These are phyloP conservation scores for Neomonachus schauinslandi DNA, from an alignment of 2,113 vertebrate genomes.

Conservation along the genomic window DNA sequence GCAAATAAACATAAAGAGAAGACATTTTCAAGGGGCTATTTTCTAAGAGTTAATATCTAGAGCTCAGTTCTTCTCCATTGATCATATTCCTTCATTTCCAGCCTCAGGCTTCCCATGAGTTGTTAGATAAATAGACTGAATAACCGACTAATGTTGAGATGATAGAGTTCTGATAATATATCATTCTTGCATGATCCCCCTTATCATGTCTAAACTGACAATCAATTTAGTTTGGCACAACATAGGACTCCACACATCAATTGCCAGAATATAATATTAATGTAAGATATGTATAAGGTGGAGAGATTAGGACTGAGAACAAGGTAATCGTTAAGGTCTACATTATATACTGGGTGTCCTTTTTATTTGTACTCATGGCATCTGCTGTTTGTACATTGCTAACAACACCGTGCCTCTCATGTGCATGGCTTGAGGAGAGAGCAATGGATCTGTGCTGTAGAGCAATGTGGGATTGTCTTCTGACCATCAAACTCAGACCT, in stretches of 20 bases:
- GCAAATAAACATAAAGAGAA: conserved; percentile 54
- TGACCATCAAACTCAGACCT: background rate
- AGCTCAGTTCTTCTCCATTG: background rate
- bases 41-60: background rate
- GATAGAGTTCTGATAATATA: background rate
- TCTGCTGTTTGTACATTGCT: background rate
- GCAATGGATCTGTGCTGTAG: background rate
- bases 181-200: background rate
- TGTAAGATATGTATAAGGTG: background rate
- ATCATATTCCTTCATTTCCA: background rate
- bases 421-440: background rate
- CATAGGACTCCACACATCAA: background rate
- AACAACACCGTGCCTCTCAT: background rate
- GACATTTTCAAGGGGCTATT: conserved; percentile 1
- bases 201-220: conserved; percentile 13
- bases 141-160: background rate
- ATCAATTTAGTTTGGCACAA: background rate
- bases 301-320: background rate
- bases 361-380: background rate
- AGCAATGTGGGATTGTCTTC: background rate
- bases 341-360: background rate
- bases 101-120: background rate
- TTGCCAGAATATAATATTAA: conserved; percentile 45
- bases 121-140: conserved; percentile 13
- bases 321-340: background rate